These are phyloP conservation scores for Hyaena hyaena DNA, from an alignment of 2,113 vertebrate genomes.

Conservation along the genomic window DNA sequence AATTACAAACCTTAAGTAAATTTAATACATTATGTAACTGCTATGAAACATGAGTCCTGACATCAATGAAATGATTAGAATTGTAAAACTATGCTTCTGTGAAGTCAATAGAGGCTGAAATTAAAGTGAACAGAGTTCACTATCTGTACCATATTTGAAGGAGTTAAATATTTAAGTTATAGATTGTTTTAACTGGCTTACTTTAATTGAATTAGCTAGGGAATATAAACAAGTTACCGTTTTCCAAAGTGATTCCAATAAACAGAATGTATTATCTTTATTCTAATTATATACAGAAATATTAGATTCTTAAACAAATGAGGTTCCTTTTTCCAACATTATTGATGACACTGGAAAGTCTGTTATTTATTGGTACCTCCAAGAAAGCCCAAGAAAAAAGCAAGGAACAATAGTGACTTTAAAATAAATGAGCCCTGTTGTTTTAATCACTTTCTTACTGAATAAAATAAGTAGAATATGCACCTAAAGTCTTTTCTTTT, in stretches of 20 bases:
- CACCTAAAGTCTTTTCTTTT: neutral
- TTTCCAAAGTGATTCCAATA: conserved; percentile 47
- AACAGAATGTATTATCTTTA: conserved; percentile 49
- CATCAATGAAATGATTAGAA: neutral
- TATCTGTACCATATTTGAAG: neutral
- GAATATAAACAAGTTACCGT: conserved; percentile 45
- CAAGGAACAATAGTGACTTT: conserved; percentile 50
- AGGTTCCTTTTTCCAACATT: neutral
- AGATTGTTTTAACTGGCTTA: neutral
- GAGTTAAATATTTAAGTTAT: conserved; percentile 22
- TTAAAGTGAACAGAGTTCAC: neutral
- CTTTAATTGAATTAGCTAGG: conserved; percentile 47
- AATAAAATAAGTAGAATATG: conserved; percentile 40
- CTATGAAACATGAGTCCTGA: neutral
- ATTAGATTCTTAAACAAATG: conserved; percentile 41
- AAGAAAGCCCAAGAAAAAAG: conserved; percentile 11
- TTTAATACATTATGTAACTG: neutral
- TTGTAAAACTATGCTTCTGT: neutral
- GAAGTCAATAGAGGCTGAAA: neutral
- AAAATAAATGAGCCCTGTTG: conserved; percentile 63
- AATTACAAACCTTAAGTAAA: conserved; percentile 30
- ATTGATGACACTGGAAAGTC: conserved; percentile 37
- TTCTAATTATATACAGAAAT: conserved; percentile 61
- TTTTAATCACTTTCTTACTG: conserved; percentile 29
- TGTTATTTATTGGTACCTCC: conserved; percentile 50